Conservation (phyloP, 30 jellyfish, hydroid and myxozoan genomes). For the Hydractinia echinata region DNA sequence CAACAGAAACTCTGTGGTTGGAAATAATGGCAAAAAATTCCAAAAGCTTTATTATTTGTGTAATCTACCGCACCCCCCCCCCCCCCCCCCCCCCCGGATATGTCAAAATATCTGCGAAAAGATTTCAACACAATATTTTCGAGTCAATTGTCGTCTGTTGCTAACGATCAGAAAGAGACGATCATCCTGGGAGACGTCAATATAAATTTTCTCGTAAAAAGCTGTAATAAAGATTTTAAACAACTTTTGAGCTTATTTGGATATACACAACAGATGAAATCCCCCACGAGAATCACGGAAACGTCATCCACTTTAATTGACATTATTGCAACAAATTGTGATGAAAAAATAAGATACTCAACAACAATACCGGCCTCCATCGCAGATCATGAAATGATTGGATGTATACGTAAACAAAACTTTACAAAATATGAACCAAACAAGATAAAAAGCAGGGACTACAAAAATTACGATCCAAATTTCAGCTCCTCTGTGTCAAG, state of each 20-base stretch:
- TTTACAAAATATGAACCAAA: slow-evolving; percentile 35
- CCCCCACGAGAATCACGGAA: slow-evolving; percentile 39
- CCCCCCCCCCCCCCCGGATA: too few relatives aligned
- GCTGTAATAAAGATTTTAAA: slow-evolving; percentile 27
- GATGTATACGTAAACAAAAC: slow-evolving; percentile 51
- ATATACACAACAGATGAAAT: slow-evolving; percentile 20
- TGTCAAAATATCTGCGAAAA: slow-evolving; percentile 37
- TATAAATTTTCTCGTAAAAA: slow-evolving; percentile 15
- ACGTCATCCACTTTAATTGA: slow-evolving; percentile 27
- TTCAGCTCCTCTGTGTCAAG: too few relatives aligned
- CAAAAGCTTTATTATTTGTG: slow-evolving; percentile 38
- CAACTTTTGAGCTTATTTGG: slow-evolving; percentile 25
- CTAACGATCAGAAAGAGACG: slow-evolving; percentile 27
- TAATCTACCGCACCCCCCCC: slow-evolving; percentile 57
- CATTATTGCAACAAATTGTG: slow-evolving; percentile 36
- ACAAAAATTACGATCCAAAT: too few relatives aligned
- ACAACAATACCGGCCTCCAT: slow-evolving; percentile 45
- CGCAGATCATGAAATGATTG: slow-evolving; percentile 52
- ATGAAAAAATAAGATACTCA: slow-evolving; percentile 2
- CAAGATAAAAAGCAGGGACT: slow-evolving; percentile 44
- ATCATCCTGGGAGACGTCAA: slow-evolving; percentile 54
- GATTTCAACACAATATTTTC: slow-evolving; percentile 24
- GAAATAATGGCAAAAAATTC: too few relatives aligned
- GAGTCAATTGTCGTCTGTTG: slow-evolving; percentile 3
- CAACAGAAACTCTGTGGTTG: slow-evolving; percentile 54